Base-by-base conservation (phyloP, 1,140 invertebrate species). In the Nasonia longicornis region DNA sequence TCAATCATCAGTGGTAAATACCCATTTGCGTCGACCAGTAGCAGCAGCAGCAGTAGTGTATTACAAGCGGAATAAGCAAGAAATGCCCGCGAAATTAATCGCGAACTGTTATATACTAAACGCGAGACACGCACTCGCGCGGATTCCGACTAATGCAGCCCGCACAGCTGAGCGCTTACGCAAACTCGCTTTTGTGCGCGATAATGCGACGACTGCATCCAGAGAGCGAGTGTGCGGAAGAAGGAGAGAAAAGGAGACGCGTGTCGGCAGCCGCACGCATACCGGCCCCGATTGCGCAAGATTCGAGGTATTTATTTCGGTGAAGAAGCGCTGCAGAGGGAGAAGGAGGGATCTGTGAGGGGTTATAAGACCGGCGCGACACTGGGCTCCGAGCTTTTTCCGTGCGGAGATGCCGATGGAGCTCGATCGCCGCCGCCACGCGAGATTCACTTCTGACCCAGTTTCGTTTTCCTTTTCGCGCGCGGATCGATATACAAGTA, bases 1-100 rank as follows among this genome's bases (percentile, higher is more conserved):
- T 66, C 7, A 66, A 29, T 66, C 63, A 66, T 66, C 63, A 66
- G 26, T 66, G 2, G 63, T 66, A 66, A 66, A 66, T 66, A 66
- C 63, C 63, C 63, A 66, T 66, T 64, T 11, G 63, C 63, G 63
- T 52, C 48, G 48, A 52, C 16, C 52, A n/a, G 52, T 7, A n/a
- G 52, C n/a, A 58, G 16, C 52, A n/a, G 52, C 20, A 31, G 26
- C 10, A 67, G 26, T 2, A 20, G 16, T 52, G 3, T 14, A 52
- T 14, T 48, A 48, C 10, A 0, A 52, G 52, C 52, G 52, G 52
- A 58, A 26, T 26, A 26, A 58, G 52, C 52, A 58, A 58, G 14
- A 58, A 58, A n/a, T n/a, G 52, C 20, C 52, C 20, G 4, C 16
- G 0, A n/a, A 58, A 58, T 58, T n/a, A 58, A 58, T 58, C 20